These are phyloP conservation scores for Orthosia cruda DNA, from an alignment of 2,888 invertebrate species.

Conservation along the genomic window DNA sequence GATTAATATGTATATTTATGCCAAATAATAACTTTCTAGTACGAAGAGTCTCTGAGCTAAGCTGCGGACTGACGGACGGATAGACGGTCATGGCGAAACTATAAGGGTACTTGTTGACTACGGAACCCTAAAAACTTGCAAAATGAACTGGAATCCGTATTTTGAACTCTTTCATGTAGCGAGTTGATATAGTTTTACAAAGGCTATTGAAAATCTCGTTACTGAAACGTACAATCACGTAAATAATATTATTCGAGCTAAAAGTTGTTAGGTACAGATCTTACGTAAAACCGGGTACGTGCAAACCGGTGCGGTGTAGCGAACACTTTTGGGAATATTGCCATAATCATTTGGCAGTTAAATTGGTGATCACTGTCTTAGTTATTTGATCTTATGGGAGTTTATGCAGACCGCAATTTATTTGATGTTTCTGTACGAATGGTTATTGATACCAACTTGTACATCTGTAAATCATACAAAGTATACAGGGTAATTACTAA, in stretches of 20 bases:
- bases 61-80: no score
- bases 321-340: conserved; percentile 44
- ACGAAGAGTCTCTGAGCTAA: no score
- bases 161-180: not conserved
- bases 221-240: not conserved
- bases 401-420: not conserved
- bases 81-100: no score
- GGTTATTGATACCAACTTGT: not conserved
- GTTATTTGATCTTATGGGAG: conserved; percentile 27
- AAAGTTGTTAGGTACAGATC: conserved; percentile 12
- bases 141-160: not conserved
- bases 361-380: conserved; percentile 41
- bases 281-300: conserved; percentile 25
- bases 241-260: conserved; percentile 28
- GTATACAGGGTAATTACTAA: no score
- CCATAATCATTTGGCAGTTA: conserved; percentile 48
- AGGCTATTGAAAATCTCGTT: not conserved
- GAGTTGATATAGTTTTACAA: not conserved
- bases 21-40: no score
- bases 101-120: no score
- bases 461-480: no score
- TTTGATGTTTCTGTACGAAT: not conserved
- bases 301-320: conserved; percentile 13
- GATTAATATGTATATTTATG: no score
- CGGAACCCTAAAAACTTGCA: not conserved